Base-by-base conservation (phyloP, 1,140 invertebrate species). In the Papilio xuthus region DNA sequence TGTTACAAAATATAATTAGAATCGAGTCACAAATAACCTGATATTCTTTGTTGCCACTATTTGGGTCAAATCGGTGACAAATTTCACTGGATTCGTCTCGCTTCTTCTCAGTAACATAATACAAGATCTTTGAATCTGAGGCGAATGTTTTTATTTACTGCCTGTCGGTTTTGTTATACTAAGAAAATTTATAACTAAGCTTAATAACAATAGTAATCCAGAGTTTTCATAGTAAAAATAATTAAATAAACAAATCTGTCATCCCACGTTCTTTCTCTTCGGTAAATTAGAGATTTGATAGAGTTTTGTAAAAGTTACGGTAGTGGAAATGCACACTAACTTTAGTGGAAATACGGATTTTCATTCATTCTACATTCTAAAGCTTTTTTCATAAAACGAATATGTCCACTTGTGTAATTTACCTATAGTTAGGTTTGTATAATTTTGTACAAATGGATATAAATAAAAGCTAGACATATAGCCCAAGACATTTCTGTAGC, bases 21-120 rank as follows among this genome's bases (percentile, higher is more conserved):
- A 47, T 50, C 20, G 10, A 42, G n/a, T 73, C n/a, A 73, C 71
- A 73, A 50, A 73, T 47, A 44, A 26, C 4, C 42, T 67, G 71
- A 73, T 73, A 44, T 10, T 73, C 42, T 73, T 73, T 47, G 71
- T 73, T 42, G 41, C 6, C 37, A 23, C 2, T 47, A 47, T 73
- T 67, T 67, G 13, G 60, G 60, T 67, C 60, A 63, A 7, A 32
- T 67, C 26, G 60, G 10, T 67, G 26, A 67, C 26, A 28, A 67
- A 32, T 28, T 56, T 56, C 53, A 56, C 53, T 56, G 53, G 53
- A 67, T 67, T 67, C 60, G 60, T 67, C 13, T 67, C 60, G 60
- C 26, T 2, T 67, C 60, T 67, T 67, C 60, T 63, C 6, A 28
- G 12, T 28, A 28, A 67, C 26, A 20, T 9, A 32, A 26, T 12